Evolutionary conservation across 2,888 invertebrate genomes (phyloP).

Genomic region (Trichopria drosophilae): DNA sequence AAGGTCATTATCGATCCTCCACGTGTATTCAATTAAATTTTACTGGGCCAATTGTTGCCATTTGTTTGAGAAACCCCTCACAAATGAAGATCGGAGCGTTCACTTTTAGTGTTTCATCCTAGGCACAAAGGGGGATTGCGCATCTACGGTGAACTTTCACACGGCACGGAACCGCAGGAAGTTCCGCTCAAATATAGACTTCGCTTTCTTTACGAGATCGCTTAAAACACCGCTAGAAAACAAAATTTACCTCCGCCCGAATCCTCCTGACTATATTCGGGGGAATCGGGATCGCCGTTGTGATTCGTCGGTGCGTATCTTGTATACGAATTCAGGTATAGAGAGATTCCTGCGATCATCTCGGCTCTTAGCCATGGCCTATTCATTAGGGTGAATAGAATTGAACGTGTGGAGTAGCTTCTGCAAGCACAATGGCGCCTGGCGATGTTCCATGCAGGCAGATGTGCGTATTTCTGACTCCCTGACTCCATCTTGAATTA

Average conservation of each 20-base stretch:
- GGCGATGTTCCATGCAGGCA: slow-evolving; percentile 34
- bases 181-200: neutral
- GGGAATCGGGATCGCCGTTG: slow-evolving; percentile 32
- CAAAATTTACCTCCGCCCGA: slow-evolving; percentile 16
- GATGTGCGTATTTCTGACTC: slow-evolving; percentile 50
- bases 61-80: too few species aligned
- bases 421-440: slow-evolving; percentile 30
- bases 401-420: slow-evolving; percentile 36
- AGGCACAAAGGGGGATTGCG: too few species aligned
- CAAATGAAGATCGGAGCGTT: too few species aligned
- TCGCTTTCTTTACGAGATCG: too few species aligned
- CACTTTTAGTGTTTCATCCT: too few species aligned
- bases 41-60: too few species aligned
- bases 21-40: too few species aligned
- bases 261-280: slow-evolving; percentile 10
- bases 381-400: slow-evolving; percentile 22
- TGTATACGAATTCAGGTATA: slow-evolving; percentile 36
- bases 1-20: too few species aligned
- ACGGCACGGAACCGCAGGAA: slow-evolving; percentile 9
- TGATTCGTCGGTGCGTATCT: slow-evolving; percentile 37
- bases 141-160: slow-evolving; percentile 6
- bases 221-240: neutral
- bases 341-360: slow-evolving; percentile 23
- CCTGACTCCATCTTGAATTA: slow-evolving; percentile 57
- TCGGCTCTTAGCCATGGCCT: slow-evolving; percentile 17